Conservation (phyloP, 2,113 vertebrate genomes). For the Menura novaehollandiae region DNA sequence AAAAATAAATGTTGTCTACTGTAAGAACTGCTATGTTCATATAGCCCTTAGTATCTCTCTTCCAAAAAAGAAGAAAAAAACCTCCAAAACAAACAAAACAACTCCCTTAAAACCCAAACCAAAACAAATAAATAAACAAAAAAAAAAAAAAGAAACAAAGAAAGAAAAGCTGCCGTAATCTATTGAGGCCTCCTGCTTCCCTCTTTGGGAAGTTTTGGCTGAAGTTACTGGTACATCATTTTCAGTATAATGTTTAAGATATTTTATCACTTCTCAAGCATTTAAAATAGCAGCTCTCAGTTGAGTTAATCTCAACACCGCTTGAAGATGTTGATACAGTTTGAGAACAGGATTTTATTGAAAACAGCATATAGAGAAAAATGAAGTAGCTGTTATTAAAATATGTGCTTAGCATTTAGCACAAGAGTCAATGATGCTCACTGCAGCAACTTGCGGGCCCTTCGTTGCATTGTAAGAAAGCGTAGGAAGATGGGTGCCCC, state of each 20-base stretch:
- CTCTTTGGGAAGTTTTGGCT: neutral
- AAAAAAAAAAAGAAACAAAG: neutral
- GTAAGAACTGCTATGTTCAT: too few species aligned
- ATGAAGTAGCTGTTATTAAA: neutral
- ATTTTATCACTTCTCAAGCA: neutral
- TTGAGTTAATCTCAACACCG: neutral
- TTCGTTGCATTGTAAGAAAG: fast-evolving
- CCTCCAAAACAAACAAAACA: neutral
- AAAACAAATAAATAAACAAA: neutral
- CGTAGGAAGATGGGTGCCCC: fast-evolving
- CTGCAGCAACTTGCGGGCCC: neutral
- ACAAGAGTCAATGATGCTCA: neutral
- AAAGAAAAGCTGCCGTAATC: neutral
- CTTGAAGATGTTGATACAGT: neutral
- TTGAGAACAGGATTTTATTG: neutral
- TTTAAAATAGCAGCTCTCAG: neutral
- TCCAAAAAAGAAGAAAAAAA: neutral
- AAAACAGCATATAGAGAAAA: neutral
- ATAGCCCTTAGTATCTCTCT: neutral
- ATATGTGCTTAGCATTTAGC: neutral
- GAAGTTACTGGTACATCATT: neutral
- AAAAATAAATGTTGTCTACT: too few species aligned
- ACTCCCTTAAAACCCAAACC: neutral
- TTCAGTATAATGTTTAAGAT: neutral
- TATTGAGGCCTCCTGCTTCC: neutral